These are phyloP conservation scores for Azorinus chamasolen DNA, from an alignment of 2,888 invertebrate species.

Conservation along the genomic window DNA sequence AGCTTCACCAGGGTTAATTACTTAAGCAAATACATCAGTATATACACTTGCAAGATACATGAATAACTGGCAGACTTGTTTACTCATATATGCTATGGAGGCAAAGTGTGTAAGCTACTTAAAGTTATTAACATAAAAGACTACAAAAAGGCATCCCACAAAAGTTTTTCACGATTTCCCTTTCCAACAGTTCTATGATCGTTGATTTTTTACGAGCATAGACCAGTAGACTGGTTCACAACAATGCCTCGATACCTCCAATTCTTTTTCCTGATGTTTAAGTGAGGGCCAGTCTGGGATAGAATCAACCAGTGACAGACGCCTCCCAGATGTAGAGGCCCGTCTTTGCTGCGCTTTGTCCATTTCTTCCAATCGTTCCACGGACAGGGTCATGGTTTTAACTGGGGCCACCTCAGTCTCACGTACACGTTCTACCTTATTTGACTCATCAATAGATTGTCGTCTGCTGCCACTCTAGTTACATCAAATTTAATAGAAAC, in stretches of 20 bases:
- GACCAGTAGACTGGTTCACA: no score
- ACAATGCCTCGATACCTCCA: conserved; percentile 73
- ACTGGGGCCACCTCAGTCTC: conserved; percentile 55
- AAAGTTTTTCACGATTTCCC: no score
- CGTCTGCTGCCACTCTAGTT: conserved; percentile 67
- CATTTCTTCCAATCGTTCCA: conserved; percentile 80
- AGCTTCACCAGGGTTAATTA: conserved; percentile 34
- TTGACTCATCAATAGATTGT: conserved; percentile 74
- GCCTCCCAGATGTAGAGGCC: conserved; percentile 79
- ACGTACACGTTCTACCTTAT: conserved; percentile 73
- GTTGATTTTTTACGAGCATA: no score
- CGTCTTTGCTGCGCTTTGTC: conserved; percentile 75
- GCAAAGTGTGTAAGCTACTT: no score
- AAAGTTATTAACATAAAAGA: no score
- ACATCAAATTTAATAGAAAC: conserved; percentile 5
- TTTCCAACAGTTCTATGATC: no score
- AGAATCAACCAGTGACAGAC: conserved; percentile 89
- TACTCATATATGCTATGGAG: no score
- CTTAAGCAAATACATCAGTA: conserved; percentile 19
- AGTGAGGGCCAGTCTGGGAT: conserved; percentile 98
- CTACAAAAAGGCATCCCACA: no score
- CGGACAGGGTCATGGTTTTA: conserved; percentile 69
- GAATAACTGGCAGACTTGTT: no score
- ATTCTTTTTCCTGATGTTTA: conserved; percentile 76
- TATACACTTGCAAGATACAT: no score